Evolutionary conservation across 2,888 invertebrate genomes (phyloP).

Genomic region (Alloplasta piceator): DNA sequence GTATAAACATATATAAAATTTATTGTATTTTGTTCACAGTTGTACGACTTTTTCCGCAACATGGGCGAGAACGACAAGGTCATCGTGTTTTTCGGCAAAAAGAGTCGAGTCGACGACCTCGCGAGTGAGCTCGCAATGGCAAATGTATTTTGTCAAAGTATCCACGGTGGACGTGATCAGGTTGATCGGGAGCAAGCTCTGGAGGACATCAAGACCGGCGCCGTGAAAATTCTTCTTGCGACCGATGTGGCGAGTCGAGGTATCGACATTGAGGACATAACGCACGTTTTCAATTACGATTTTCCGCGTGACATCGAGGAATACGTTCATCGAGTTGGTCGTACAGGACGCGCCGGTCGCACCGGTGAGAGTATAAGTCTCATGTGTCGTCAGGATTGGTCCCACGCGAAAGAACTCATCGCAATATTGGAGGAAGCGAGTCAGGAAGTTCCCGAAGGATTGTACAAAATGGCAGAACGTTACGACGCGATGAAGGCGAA

Average conservation of each 20-base stretch:
- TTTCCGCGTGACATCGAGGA: constrained; percentile 98
- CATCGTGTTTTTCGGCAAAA: constrained; percentile 96
- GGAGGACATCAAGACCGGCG: constrained; percentile 91
- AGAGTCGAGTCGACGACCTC: constrained; percentile 92
- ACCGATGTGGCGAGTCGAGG: constrained; percentile 98
- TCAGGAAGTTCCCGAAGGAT: constrained; percentile 90
- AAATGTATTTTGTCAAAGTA: constrained; percentile 89
- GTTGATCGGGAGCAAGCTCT: constrained; percentile 92
- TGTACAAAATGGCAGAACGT: constrained; percentile 90
- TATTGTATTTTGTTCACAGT: constrained; percentile 81
- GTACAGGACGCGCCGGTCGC: constrained; percentile 96
- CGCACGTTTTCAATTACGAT: constrained; percentile 96
- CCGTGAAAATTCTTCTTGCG: constrained; percentile 93
- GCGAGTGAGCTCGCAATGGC: constrained; percentile 90
- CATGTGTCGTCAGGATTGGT: constrained; percentile 92
- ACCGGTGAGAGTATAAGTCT: constrained; percentile 93
- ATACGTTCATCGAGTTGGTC: constrained; percentile 97
- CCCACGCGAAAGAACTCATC: constrained; percentile 91
- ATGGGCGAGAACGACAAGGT: constrained; percentile 92
- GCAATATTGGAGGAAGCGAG: constrained; percentile 93
- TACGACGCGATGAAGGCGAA: constrained; percentile 88
- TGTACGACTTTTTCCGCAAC: constrained; percentile 88
- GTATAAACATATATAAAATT: background rate
- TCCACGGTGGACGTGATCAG: constrained; percentile 96
- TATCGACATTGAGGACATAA: constrained; percentile 94